phyloP scores from a whole-genome alignment of 2,888 invertebrate genomes.

The Hemicrepidius hirtus region DNA sequence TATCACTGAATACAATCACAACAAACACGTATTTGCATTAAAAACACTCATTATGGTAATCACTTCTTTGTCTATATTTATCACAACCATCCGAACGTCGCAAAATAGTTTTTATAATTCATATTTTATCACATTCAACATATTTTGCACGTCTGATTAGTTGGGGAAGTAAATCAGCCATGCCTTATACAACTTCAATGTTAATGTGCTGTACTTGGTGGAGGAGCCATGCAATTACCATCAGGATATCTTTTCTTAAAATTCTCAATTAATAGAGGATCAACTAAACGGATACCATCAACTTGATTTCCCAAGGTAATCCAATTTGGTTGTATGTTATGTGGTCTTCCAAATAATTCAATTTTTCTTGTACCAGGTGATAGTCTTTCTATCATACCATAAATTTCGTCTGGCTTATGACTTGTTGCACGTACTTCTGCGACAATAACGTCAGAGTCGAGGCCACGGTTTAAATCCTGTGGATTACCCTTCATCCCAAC shows the following conservation, averaged over 20 bases:
- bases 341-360: constrained; percentile 96
- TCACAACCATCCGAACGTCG: constrained; percentile 4
- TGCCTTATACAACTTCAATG: too few relatives aligned
- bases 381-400: constrained; percentile 96
- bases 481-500: constrained; percentile 98
- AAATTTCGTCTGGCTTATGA: constrained; percentile 99
- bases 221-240: constrained; percentile 80
- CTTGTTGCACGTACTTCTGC: constrained; percentile 98
- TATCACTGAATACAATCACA: constrained; percentile 58
- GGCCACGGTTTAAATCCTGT: constrained; percentile 90
- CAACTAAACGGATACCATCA: constrained; percentile 94
- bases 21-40: constrained; percentile 59
- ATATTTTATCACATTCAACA: constrained; percentile 2
- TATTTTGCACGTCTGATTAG: too few relatives aligned
- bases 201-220: constrained; percentile 63
- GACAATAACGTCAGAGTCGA: constrained; percentile 98
- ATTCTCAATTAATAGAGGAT: constrained; percentile 91
- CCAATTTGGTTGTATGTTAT: constrained; percentile 99
- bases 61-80: constrained; percentile 24
- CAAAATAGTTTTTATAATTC: background rate
- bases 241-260: constrained; percentile 96
- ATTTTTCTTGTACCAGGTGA: constrained; percentile 98
- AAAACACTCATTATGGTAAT: constrained; percentile 30
- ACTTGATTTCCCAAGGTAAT: constrained; percentile 98
- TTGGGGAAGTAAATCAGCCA: too few relatives aligned